These are phyloP conservation scores for Potorous gilbertii DNA, from an alignment of 2,797 vertebrate species.

Conservation along the genomic window DNA sequence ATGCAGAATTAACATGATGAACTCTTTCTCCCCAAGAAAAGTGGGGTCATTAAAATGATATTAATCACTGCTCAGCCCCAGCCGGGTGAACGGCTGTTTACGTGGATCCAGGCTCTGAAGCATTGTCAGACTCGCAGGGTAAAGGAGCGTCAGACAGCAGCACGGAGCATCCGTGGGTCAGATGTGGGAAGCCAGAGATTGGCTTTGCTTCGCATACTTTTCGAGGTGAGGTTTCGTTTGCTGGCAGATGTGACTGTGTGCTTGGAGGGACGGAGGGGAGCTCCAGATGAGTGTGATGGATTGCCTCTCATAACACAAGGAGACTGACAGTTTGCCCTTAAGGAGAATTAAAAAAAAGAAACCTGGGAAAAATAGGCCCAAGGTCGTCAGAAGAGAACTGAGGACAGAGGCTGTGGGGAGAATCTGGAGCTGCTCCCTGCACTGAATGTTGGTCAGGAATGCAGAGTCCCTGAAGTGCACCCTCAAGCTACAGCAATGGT, in stretches of 20 bases:
- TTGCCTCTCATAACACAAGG: slow-evolving; percentile 81
- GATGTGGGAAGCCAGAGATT: slow-evolving; percentile 81
- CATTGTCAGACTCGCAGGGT: slow-evolving; percentile 76
- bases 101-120: slow-evolving; percentile 77
- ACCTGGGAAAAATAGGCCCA: slow-evolving; percentile 82
- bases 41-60: slow-evolving; percentile 69
- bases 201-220: slow-evolving; percentile 79
- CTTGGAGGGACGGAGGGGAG: slow-evolving; percentile 66
- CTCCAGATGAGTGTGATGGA: slow-evolving; percentile 84
- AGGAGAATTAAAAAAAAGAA: slow-evolving; percentile 79
- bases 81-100: slow-evolving; percentile 46
- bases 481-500: slow-evolving; percentile 85
- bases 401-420: slow-evolving; percentile 81
- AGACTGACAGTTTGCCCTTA: slow-evolving; percentile 82
- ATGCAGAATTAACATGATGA: slow-evolving; percentile 69
- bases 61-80: slow-evolving; percentile 72
- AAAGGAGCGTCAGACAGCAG: slow-evolving; percentile 79
- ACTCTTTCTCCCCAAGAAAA: slow-evolving; percentile 72
- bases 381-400: slow-evolving; percentile 86
- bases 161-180: slow-evolving; percentile 82
- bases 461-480: slow-evolving; percentile 83
- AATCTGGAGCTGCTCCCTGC: slow-evolving; percentile 83
- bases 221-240: slow-evolving; percentile 78
- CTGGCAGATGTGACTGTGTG: slow-evolving; percentile 82
- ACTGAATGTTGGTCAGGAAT: slow-evolving; percentile 83